phyloP scores from a whole-genome alignment of 2,113 vertebrate genomes.

The Montifringilla adamsi region DNA sequence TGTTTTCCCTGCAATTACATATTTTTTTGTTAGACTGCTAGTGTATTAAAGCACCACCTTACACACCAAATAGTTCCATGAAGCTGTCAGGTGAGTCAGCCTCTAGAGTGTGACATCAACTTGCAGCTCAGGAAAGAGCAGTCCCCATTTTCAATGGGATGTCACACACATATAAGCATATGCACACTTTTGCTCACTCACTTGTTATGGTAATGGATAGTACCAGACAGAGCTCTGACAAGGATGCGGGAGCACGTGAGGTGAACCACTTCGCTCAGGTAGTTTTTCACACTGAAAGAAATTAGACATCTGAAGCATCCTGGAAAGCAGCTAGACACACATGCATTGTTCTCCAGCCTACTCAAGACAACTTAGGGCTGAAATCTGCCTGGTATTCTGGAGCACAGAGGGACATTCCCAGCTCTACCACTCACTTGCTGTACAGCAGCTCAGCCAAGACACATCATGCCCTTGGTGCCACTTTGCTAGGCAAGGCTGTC shows the following conservation, averaged over 20 bases:
- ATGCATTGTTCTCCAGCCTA: background rate
- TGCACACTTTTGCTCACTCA: slow-evolving; percentile 50
- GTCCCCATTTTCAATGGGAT: background rate
- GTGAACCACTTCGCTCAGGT: slow-evolving; percentile 89
- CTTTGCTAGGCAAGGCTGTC: background rate
- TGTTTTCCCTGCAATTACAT: slow-evolving; percentile 82
- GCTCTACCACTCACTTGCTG: background rate
- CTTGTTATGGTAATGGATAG: slow-evolving; percentile 91
- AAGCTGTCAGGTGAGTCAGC: background rate
- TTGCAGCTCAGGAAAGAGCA: background rate
- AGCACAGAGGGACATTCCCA: background rate
- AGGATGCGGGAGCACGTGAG: slow-evolving; percentile 92
- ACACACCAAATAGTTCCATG: background rate
- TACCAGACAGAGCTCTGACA: slow-evolving; percentile 87
- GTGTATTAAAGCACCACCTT: background rate
- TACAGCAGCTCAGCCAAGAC: background rate
- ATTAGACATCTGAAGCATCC: background rate
- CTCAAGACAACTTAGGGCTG: background rate
- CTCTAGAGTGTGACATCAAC: background rate
- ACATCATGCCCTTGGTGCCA: background rate
- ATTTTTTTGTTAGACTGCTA: background rate
- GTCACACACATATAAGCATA: fast-evolving
- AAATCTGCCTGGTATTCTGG: background rate
- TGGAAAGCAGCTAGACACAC: background rate
- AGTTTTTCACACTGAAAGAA: slow-evolving; percentile 78